Percentiles rank a stretch among this genome's conserved stretches.
Conservation (phyloP, 2,797 vertebrate genomes). For the Lepus townsendii region DNA sequence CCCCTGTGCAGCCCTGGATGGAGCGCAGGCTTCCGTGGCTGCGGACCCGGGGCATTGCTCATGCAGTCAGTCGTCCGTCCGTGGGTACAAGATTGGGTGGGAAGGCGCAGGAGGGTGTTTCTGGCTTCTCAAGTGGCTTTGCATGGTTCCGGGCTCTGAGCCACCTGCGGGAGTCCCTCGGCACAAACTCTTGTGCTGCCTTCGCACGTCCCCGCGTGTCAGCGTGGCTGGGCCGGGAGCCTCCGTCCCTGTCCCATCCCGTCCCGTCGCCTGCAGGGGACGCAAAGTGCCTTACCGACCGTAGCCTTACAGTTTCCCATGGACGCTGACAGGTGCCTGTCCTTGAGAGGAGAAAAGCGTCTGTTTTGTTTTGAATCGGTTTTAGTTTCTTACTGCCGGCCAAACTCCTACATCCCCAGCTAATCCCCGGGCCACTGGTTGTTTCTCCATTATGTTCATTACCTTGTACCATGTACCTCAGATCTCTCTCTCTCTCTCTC, state of each 20-base stretch:
- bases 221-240: slow-evolving; percentile 42
- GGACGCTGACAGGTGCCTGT: slow-evolving; percentile 75
- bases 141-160: slow-evolving; percentile 47
- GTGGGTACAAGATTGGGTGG: slow-evolving; percentile 4
- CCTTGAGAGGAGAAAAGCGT: background rate
- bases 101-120: background rate
- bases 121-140: slow-evolving; percentile 26
- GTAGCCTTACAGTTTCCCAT: slow-evolving; percentile 67
- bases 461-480: slow-evolving; percentile 96
- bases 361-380: slow-evolving; percentile 34
- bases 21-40: background rate
- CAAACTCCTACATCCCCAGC: slow-evolving; percentile 75
- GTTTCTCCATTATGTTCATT: slow-evolving; percentile 90
- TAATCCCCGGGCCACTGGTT: slow-evolving; percentile 85
- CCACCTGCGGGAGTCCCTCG: slow-evolving; percentile 45
- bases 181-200: background rate
- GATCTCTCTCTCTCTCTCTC: slow-evolving; percentile 89
- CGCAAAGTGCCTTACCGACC: slow-evolving; percentile 72
- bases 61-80: background rate
- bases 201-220: slow-evolving; percentile 28
- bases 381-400: slow-evolving; percentile 52
- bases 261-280: slow-evolving; percentile 57
- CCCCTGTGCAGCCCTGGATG: slow-evolving; percentile 32
- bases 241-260: slow-evolving; percentile 39
- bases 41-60: background rate